These are phyloP conservation scores for Hesperophylax magnus DNA, from an alignment of 1,140 invertebrate genomes.

Conservation along the genomic window DNA sequence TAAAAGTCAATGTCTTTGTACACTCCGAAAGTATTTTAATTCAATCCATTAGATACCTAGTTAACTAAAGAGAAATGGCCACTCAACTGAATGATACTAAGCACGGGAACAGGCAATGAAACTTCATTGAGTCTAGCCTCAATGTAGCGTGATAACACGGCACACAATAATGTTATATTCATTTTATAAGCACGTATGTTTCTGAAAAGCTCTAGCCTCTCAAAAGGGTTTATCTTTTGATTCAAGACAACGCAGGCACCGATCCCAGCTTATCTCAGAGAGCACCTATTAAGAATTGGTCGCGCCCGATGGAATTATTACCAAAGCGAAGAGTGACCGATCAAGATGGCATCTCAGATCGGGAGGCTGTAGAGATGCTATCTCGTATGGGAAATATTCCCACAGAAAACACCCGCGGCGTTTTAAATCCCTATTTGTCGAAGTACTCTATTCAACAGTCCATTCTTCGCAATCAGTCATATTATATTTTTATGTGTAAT, in stretches of 20 bases:
- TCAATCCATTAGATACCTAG: too few relatives aligned
- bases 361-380: slow-evolving; percentile 10
- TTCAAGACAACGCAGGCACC: not conserved
- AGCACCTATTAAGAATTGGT: not conserved
- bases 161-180: not conserved
- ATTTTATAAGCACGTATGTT: not conserved
- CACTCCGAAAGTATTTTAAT: too few relatives aligned
- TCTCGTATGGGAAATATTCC: slow-evolving; percentile 20
- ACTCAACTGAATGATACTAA: not conserved
- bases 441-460: not conserved
- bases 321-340: not conserved
- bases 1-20: too few relatives aligned
- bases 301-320: slow-evolving; percentile 8
- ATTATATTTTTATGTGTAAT: too few relatives aligned
- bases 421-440: not conserved
- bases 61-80: not conserved
- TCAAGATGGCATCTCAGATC: not conserved
- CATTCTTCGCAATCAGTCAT: not conserved
- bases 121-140: not conserved
- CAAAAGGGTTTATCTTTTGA: not conserved
- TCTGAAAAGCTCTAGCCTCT: not conserved
- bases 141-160: not conserved
- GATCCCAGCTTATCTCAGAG: not conserved
- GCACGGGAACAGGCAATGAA: not conserved
- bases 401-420: slow-evolving; percentile 10